Evolutionary conservation across 2,113 vertebrate species (phyloP).

Genomic region (Donacobius atricapilla): DNA sequence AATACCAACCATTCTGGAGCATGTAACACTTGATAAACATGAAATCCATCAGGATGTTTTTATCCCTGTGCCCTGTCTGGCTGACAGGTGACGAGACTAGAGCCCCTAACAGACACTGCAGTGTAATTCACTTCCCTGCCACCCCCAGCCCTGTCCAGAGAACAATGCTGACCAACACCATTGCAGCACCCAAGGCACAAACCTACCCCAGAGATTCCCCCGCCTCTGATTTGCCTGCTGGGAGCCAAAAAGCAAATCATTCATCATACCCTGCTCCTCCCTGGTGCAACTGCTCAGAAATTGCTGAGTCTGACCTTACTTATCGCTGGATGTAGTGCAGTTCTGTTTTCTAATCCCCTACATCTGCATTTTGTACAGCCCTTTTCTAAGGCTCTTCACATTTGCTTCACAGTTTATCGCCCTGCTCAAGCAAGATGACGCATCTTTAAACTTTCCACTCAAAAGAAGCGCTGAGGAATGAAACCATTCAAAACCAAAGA

Average conservation of each 20-base stretch:
- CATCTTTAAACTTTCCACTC: constrained; percentile 54
- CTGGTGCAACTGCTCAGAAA: constrained; percentile 38
- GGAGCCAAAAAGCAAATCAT: neutral
- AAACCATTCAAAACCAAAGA: constrained; percentile 27
- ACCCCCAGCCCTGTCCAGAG: neutral
- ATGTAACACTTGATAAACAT: neutral
- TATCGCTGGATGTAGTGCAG: constrained; percentile 38
- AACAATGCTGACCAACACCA: neutral
- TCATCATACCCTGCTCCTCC: neutral
- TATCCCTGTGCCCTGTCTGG: neutral
- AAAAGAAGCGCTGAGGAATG: constrained; percentile 37
- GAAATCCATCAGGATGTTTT: neutral
- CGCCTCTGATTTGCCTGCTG: neutral
- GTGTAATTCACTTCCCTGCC: neutral
- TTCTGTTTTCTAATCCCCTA: constrained; percentile 44
- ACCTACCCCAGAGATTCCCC: neutral
- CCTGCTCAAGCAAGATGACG: constrained; percentile 38
- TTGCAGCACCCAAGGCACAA: neutral
- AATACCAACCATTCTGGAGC: neutral
- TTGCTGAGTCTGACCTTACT: constrained; percentile 36
- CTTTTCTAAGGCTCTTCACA: constrained; percentile 50
- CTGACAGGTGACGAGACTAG: neutral
- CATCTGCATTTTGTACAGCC: constrained; percentile 56
- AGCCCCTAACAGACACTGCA: neutral
- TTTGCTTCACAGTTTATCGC: constrained; percentile 29